Base-by-base conservation (phyloP, 2,113 vertebrate species). In the Scomber scombrus region DNA sequence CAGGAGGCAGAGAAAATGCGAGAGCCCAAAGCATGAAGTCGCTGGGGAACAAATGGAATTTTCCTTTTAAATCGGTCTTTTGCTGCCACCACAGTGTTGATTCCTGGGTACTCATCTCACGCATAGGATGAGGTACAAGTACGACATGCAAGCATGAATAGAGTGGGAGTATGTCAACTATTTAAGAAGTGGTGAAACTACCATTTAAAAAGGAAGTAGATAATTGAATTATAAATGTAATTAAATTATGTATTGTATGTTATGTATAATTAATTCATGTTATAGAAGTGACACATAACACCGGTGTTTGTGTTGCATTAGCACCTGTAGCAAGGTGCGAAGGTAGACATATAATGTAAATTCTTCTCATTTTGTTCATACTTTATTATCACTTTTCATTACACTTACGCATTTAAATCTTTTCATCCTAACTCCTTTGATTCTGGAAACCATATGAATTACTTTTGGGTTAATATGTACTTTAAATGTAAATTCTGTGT, bases 21-120 rank as follows among this genome's bases (percentile, higher is more conserved):
- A 72, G 64, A 61, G 70, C 63, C 60, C 69, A 71, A 55, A 86
- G 81, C 76, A 83, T 88, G 81, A 54, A 69, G 71, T 83, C 75
- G 79, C 72, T 78, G 64, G 85, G 74, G 75, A 61, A 63, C 73
- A 86, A 87, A 90, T 88, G 60, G 78, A 60, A 87, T 81, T 81
- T 62, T 75, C 81, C 76, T 82, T 86, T 82, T 34, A 69, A 70
- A 72, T 77, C 56, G 43, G 45, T 54, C 60, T 81, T 61, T 67
- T 29, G 26, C 71, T 56, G 29, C 16, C 34, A 62, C 43, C 29
- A 71, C 56, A 75, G 31, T 71, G 55, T 40, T 61, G 65, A 74
- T 65, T 88, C 51, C 58, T 26, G 13, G 45, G 69, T 57, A 72
- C 63, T 60, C 2, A 26, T 29, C 54, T 62, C 69, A 65, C 56